Evolutionary conservation across 2,797 vertebrate genomes (phyloP).

Genomic region (Helicolenus hilgendorfi): DNA sequence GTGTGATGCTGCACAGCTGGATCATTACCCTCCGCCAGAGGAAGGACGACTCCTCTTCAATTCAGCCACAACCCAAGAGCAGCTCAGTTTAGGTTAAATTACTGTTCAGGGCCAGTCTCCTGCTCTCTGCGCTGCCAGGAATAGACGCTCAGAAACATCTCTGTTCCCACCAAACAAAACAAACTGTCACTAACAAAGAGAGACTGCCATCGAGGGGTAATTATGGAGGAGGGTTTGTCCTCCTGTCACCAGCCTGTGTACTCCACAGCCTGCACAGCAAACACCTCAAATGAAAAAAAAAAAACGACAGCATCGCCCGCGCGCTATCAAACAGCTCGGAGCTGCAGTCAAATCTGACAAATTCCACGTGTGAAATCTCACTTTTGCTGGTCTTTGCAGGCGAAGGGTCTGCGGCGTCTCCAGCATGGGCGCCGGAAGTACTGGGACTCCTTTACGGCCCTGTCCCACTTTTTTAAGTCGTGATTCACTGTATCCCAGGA

Average conservation of each 20-base stretch:
- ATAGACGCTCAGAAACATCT: background rate
- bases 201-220: constrained; percentile 65
- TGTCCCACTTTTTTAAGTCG: too few relatives aligned
- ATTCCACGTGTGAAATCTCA: background rate
- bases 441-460: too few relatives aligned
- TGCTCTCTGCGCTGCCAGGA: too few relatives aligned
- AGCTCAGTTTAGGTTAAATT: constrained; percentile 2
- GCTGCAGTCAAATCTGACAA: background rate
- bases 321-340: background rate
- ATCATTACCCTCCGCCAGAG: background rate
- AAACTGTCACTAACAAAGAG: constrained; percentile 23
- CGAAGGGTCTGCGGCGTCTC: background rate
- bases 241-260: background rate
- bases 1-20: background rate
- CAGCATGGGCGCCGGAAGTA: background rate
- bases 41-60: background rate
- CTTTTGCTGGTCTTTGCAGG: background rate
- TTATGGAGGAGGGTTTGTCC: constrained; percentile 23
- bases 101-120: background rate
- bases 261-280: background rate
- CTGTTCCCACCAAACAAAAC: background rate
- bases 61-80: background rate
- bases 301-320: background rate
- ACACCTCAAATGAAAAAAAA: background rate
- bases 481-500: too few relatives aligned